Percentiles rank a stretch among this genome's conserved stretches.
These are phyloP conservation scores for Agapostemon virescens DNA, from an alignment of 2,888 invertebrate species.

Conservation along the genomic window DNA sequence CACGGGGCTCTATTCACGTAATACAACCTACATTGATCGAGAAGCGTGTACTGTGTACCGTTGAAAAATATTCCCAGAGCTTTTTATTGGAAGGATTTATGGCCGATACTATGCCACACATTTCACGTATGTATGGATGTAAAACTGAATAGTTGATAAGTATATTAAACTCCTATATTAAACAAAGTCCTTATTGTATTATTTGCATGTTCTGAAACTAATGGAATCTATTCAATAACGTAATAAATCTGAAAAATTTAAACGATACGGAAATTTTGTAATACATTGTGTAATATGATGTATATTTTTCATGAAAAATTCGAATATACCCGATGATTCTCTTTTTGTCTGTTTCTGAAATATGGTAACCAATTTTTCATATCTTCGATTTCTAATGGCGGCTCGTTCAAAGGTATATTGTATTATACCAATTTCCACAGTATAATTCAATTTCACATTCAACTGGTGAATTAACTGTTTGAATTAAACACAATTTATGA, in stretches of 20 bases:
- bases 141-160: conserved; percentile 16
- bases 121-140: neutral
- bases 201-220: neutral
- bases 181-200: conserved; percentile 13
- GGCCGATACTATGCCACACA: neutral
- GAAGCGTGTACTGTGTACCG: conserved; percentile 10
- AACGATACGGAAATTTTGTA: neutral
- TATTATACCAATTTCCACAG: neutral
- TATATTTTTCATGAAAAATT: neutral
- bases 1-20: conserved; percentile 31
- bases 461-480: neutral
- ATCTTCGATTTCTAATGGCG: neutral
- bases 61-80: conserved; percentile 47
- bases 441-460: neutral
- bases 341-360: neutral
- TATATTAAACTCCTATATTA: conserved; percentile 28
- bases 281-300: neutral
- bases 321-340: neutral
- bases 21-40: conserved; percentile 40
- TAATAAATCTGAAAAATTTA: neutral
- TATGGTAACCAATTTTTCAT: neutral
- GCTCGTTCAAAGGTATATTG: neutral
- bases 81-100: conserved; percentile 44
- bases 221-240: neutral
- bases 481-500: neutral